Conservation (phyloP, 2,888 invertebrate species). For the Rhagonycha lutea region DNA sequence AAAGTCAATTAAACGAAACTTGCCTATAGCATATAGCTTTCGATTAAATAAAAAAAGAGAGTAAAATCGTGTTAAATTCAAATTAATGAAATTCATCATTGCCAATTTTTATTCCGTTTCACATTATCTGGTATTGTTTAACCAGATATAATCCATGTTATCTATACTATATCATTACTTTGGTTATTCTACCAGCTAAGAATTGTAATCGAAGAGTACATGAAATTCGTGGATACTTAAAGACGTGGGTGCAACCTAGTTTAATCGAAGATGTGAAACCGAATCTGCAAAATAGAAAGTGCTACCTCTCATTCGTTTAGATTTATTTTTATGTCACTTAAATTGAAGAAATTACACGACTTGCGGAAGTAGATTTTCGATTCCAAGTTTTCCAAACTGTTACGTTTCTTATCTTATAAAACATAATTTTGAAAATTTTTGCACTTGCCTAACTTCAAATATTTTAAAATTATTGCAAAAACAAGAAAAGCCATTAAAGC, state of each 20-base stretch:
- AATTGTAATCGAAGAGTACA: slow-evolving; percentile 28
- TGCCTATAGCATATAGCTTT: neutral
- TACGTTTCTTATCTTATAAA: neutral
- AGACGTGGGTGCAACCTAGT: slow-evolving; percentile 39
- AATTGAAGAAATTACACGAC: slow-evolving; percentile 33
- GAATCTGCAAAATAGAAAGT: slow-evolving; percentile 43
- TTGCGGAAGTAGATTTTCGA: slow-evolving; percentile 32
- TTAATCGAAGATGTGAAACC: slow-evolving; percentile 35
- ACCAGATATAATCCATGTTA: neutral
- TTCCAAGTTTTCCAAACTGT: neutral
- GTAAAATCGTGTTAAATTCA: neutral
- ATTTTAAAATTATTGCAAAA: neutral
- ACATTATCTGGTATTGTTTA: neutral
- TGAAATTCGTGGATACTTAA: slow-evolving; percentile 34
- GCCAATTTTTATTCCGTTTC: neutral
- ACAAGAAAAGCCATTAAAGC: neutral
- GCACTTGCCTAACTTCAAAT: neutral
- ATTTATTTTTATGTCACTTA: slow-evolving; percentile 40
- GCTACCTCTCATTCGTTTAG: slow-evolving; percentile 37
- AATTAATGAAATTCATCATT: neutral
- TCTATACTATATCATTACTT: neutral
- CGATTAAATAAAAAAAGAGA: neutral
- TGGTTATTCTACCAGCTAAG: slow-evolving; percentile 7
- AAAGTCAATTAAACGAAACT: neutral
- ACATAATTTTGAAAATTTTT: neutral